These are phyloP conservation scores for Poeciliopsis turrubarensis DNA, from an alignment of 2,113 vertebrate species.

Conservation along the genomic window DNA sequence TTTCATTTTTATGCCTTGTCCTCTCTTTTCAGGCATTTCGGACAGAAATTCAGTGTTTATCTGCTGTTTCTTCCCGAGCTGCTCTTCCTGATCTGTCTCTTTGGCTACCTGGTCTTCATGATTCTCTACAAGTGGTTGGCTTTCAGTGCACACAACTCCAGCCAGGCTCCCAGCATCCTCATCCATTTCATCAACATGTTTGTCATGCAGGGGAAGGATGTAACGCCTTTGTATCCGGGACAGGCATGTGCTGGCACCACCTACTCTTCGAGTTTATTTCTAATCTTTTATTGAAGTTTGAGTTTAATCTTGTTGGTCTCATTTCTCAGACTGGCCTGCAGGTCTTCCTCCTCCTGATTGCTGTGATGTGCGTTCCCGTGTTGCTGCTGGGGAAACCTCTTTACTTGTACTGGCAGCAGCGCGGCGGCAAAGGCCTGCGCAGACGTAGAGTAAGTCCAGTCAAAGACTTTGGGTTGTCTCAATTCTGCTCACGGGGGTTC, in stretches of 20 bases:
- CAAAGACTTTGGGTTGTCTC: background rate
- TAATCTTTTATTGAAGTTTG: background rate
- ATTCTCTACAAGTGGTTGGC: conserved; percentile 95
- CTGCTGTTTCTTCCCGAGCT: conserved; percentile 93
- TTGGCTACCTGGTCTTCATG: conserved; percentile 95
- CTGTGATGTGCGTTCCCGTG: conserved; percentile 87
- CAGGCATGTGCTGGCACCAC: conserved; percentile 81
- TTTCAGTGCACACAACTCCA: conserved; percentile 83
- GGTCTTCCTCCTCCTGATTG: conserved; percentile 85
- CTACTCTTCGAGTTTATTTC: background rate
- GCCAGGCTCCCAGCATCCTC: conserved; percentile 90
- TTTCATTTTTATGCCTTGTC: background rate
- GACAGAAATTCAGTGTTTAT: conserved; percentile 88
- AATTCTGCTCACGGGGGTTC: background rate
- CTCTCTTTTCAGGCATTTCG: conserved; percentile 85
- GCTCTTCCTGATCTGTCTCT: conserved; percentile 93
- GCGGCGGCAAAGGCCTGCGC: conserved; percentile 85
- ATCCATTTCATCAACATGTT: conserved; percentile 99
- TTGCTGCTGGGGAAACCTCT: conserved; percentile 93
- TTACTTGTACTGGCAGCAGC: conserved; percentile 91
- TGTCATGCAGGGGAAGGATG: conserved; percentile 80
- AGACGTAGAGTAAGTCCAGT: conserved; percentile 84
- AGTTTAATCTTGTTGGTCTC: conserved; percentile 28
- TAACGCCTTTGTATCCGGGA: conserved; percentile 81
- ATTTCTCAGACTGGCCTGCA: conserved; percentile 84